Evolutionary conservation across 2,888 invertebrate genomes (phyloP).

Genomic region (Amiota minor): DNA sequence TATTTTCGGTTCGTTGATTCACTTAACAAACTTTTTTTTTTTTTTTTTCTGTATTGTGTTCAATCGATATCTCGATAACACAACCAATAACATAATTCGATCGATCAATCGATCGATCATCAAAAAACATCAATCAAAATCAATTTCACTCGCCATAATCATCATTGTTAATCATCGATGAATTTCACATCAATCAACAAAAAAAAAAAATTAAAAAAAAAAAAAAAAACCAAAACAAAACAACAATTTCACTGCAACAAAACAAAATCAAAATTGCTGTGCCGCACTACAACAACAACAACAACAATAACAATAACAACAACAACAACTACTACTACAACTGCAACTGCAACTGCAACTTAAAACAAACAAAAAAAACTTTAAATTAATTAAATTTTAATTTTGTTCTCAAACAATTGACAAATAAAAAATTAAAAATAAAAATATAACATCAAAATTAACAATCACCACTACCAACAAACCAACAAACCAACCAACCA

Average conservation of each 20-base stretch:
- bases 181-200: constrained; percentile 26
- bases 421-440: constrained; percentile 8
- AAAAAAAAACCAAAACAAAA: no score
- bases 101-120: not conserved
- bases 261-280: constrained; percentile 36
- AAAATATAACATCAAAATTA: constrained; percentile 9
- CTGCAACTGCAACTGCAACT: constrained; percentile 23
- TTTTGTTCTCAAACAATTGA: not conserved
- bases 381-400: not conserved
- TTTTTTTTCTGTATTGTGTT: constrained; percentile 15
- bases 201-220: no score
- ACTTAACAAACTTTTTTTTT: not conserved
- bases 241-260: constrained; percentile 35
- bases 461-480: no score
- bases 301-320: constrained; percentile 21
- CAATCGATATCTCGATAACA: not conserved
- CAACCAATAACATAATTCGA: not conserved
- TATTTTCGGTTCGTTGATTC: constrained; percentile 3
- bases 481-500: no score
- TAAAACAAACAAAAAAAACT: constrained; percentile 29
- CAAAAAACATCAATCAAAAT: constrained; percentile 32
- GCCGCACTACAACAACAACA: constrained; percentile 30
- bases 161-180: constrained; percentile 27
- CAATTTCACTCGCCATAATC: constrained; percentile 42
- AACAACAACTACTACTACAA: constrained; percentile 24